phyloP scores from a whole-genome alignment of 1,140 invertebrate genomes.

The Cyrtorhinus lividipennis region DNA sequence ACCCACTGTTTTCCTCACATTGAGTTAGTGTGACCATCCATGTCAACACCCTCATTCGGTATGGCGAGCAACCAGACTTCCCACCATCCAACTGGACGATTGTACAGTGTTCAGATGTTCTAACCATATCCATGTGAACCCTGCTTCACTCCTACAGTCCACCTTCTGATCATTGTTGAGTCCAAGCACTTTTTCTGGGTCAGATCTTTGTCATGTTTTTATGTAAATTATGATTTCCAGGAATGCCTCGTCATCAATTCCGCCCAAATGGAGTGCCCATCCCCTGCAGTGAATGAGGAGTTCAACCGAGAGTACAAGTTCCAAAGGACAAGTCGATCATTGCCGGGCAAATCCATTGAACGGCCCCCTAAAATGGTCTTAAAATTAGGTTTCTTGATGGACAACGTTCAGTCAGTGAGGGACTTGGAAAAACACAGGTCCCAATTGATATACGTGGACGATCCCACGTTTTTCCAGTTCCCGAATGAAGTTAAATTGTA shows the following conservation, averaged over 20 bases:
- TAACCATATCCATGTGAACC: too few species aligned
- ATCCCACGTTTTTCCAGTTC: constrained; percentile 83
- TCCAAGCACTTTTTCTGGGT: too few species aligned
- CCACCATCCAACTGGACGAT: too few species aligned
- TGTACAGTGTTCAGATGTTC: too few species aligned
- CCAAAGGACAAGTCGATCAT: constrained; percentile 10
- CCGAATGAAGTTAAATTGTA: constrained; percentile 72
- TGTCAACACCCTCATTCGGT: too few species aligned
- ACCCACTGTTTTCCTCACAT: too few species aligned
- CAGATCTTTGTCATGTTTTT: too few species aligned
- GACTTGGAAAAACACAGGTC: constrained; percentile 74
- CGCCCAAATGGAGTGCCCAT: constrained; percentile 88
- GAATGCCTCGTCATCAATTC: constrained; percentile 69
- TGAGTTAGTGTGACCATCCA: too few species aligned
- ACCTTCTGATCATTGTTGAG: too few species aligned
- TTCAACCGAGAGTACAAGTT: constrained; percentile 26
- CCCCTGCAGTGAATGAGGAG: constrained; percentile 59
- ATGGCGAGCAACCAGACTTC: too few species aligned
- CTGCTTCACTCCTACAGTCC: too few species aligned
- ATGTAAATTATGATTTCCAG: constrained; percentile 27
- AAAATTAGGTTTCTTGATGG: constrained; percentile 85
- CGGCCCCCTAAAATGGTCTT: constrained; percentile 27
- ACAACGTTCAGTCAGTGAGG: constrained; percentile 74
- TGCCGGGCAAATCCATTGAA: constrained; percentile 22
- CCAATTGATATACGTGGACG: constrained; percentile 74